Percentiles rank a stretch among this genome's conserved stretches.
Conservation (phyloP, 2,888 invertebrate genomes). For the Geotrupes spiniger region DNA sequence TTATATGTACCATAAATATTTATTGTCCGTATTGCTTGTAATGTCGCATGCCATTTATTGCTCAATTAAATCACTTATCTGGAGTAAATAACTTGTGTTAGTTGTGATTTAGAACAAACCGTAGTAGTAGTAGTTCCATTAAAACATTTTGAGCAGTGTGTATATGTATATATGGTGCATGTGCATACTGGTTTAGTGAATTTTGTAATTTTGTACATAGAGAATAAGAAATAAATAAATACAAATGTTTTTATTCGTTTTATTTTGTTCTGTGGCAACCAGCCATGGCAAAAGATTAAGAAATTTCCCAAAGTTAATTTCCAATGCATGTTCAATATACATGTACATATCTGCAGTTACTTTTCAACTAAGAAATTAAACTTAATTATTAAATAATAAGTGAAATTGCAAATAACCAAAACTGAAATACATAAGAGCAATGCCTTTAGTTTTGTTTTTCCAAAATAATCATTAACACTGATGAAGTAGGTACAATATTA, state of each 20-base stretch:
- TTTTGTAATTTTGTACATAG: constrained; percentile 5
- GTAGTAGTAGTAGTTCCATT: constrained; percentile 3
- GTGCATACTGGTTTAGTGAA: constrained; percentile 4
- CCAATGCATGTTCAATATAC: constrained; percentile 3
- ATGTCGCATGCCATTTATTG: constrained; percentile 3
- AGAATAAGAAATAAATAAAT: constrained; percentile 3
- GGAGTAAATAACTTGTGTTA: not conserved
- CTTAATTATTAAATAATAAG: no score
- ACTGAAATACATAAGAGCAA: no score
- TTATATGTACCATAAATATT: constrained; percentile 4
- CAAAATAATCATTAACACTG: no score
- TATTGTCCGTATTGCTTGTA: constrained; percentile 1
- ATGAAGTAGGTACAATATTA: no score
- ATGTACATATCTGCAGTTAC: constrained; percentile 3
- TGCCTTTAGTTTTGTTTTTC: no score
- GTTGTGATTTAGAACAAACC: constrained; percentile 7
- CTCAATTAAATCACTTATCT: constrained; percentile 1
- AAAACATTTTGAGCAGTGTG: constrained; percentile 4
- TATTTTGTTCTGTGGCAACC: not conserved
- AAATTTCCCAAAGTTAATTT: not conserved
- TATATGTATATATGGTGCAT: constrained; percentile 8
- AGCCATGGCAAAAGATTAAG: not conserved
- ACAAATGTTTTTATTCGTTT: constrained; percentile 2
- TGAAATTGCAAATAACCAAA: no score
- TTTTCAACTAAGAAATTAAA: no score